Base-by-base conservation (phyloP, 2,888 invertebrate genomes). In the Pterostichus niger region DNA sequence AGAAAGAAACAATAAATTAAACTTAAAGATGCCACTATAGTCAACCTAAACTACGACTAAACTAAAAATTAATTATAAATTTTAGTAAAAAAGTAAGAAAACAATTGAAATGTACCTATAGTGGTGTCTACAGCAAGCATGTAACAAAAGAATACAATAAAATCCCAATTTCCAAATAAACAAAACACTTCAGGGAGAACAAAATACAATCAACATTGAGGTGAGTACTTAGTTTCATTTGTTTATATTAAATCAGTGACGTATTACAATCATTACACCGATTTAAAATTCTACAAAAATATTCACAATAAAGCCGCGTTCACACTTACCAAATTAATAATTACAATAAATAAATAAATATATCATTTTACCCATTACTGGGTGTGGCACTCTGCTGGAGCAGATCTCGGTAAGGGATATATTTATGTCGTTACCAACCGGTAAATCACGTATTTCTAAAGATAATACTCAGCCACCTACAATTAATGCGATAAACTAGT, bases 171-270 rank as follows among this genome's bases (percentile, higher is more conserved):
- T 11, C 15, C 15, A 68, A 68, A 68, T 44, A 68, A 68, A 68
- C 15, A 68, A 61, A 61, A 61, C 61, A 61, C 33, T 40, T 44
- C 17, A 68, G 56, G 13, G 10, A 15, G 2, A 49, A n/a, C 49
- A 49, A 49, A n/a, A 49, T 49, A 49, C n/a, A n/a, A n/a, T n/a
- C 49, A 49, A n/a, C 49, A 49, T 49, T 13, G 11, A 13, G 6
- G 11, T n/a, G 11, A 7, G 7, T 0, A 86, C 90, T 90, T 1
- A 44, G 44, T 44, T 7, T 10, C 24, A 24, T 49, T 49, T 49
- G 49, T 11, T 11, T n/a, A 2, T 49, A 2, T 49, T 49, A 13
- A n/a, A n/a, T 49, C 49, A 13, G 24, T 24, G 24, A 24, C 24
- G 2, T 24, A 24, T 24, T 24, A 2, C 24, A 24, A 2, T 24